phyloP scores from a whole-genome alignment of 2,888 invertebrate species.

The Aphelenchoides bicaudatus region DNA sequence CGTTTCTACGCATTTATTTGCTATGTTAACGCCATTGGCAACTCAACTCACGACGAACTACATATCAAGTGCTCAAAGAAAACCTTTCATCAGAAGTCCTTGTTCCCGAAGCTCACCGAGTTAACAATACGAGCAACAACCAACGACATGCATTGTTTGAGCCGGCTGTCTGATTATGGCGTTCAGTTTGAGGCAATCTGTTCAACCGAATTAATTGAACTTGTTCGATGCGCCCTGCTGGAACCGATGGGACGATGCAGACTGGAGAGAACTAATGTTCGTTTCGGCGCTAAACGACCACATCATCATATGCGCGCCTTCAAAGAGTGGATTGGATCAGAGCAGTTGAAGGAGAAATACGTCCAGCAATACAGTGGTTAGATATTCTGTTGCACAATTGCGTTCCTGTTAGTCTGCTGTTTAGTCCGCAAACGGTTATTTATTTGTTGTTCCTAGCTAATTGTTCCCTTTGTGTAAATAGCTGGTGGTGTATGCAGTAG shows the following conservation, averaged over 20 bases:
- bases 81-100: slow-evolving; percentile 18
- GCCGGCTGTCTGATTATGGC: slow-evolving; percentile 26
- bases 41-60: slow-evolving; percentile 24
- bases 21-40: slow-evolving; percentile 32
- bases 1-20: slow-evolving; percentile 33
- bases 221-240: slow-evolving; percentile 26
- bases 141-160: slow-evolving; percentile 24
- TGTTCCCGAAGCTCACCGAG: slow-evolving; percentile 27
- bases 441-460: too few species aligned
- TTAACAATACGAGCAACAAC: slow-evolving; percentile 28
- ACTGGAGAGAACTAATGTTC: neutral
- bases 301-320: slow-evolving; percentile 31
- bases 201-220: slow-evolving; percentile 18
- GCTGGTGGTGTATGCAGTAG: too few species aligned
- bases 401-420: too few species aligned
- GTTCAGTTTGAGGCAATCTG: slow-evolving; percentile 23
- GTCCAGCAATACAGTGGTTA: slow-evolving; percentile 27
- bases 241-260: slow-evolving; percentile 19
- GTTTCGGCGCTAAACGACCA: slow-evolving; percentile 27
- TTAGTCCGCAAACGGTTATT: too few species aligned
- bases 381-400: neutral
- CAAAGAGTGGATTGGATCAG: slow-evolving; percentile 31
- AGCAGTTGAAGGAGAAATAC: slow-evolving; percentile 30
- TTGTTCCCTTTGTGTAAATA: too few species aligned
- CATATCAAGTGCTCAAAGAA: slow-evolving; percentile 31